Base-by-base conservation (phyloP, 2,888 invertebrate genomes). In the Macrostomum cliftonense region DNA sequence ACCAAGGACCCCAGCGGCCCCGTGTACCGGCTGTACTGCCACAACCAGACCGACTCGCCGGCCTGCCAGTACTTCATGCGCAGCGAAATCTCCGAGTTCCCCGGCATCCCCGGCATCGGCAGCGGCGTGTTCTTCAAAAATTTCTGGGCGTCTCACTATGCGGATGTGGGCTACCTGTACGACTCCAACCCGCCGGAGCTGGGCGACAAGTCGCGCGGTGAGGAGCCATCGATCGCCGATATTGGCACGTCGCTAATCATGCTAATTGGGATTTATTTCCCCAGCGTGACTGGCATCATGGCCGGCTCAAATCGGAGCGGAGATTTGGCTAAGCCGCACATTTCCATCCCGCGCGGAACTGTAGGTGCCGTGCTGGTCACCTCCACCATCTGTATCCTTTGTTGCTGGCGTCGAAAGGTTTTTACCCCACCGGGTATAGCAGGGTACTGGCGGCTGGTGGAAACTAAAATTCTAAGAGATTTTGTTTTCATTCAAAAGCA, bases 261-360 rank as follows among this genome's bases (percentile, higher is more conserved):
- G 58, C 78, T 99, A 28, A 84, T 97, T 58, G 97, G 93, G 60
- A 97, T 99, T 61, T 97, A 95, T 77, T 99, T 99, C 74, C 97
- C 97, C 16, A 93, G 93, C 16, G 93, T 91, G 42, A 97, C 97
- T 60, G 84, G 85, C 63, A 97, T 97, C 57, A 95, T 99, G 93
- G 97, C 97, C 53, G 97, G 97, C 17, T 95, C 95, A 1, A 99
- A 99, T 73, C 78, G 97, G 60, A 95, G 95, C 17, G 97, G 97
- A 52, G 97, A 99, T 73, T 76, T 99, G 62, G 85, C 86, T 36
- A 95, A 99, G 71, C 95, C 95, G 45, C 91, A 93, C 71, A 87
- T 84, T 71, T 91, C 93, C 57, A 99, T 99, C 63, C 97, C 97
- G 1, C 79, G 85, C 45, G 97, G 97, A 57, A 99, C 97, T 1